A percentile compares a stretch with the other conserved stretches of the same genome.
Conservation (phyloP, 2,113 vertebrate species). For the Sprattus sprattus region DNA sequence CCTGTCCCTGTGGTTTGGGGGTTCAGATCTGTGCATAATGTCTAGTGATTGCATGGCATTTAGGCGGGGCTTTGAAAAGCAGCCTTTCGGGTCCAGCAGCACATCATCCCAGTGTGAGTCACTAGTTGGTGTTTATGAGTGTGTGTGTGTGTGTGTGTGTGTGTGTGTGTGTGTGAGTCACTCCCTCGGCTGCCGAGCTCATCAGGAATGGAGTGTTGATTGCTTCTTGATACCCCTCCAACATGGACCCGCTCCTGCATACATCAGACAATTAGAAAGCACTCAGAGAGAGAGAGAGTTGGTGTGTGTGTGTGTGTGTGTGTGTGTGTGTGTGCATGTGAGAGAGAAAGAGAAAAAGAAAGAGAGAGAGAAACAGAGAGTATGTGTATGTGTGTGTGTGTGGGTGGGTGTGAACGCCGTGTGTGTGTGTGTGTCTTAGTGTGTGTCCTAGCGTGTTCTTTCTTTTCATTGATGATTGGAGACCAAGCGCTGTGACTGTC, state of each 20-base stretch:
- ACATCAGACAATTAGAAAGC: conserved; percentile 77
- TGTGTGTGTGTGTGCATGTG: neutral
- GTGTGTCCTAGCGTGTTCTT: conserved; percentile 62
- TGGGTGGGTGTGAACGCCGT: conserved; percentile 41
- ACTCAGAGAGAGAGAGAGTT: conserved; percentile 47
- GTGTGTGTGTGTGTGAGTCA: no score
- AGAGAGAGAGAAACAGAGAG: no score
- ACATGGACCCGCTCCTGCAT: conserved; percentile 75
- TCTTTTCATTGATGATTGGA: conserved; percentile 58
- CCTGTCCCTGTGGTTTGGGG: conserved; percentile 62
- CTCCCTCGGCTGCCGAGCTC: conserved; percentile 69
- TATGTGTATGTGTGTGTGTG: conserved; percentile 11
- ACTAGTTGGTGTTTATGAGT: no score
- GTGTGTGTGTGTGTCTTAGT: conserved; percentile 45
- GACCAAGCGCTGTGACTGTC: conserved; percentile 62
- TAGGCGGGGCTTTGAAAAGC: conserved; percentile 61
- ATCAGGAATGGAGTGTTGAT: conserved; percentile 82
- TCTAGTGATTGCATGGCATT: conserved; percentile 74
- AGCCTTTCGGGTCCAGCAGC: conserved; percentile 60
- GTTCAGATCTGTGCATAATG: conserved; percentile 74
- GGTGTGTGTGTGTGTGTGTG: neutral
- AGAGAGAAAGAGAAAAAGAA: neutral
- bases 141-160: no score
- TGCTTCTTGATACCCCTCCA: conserved; percentile 83
- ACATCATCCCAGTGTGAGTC: conserved; percentile 71